Conservation (phyloP, 2,888 invertebrate genomes). For the Pterostichus madidus region DNA sequence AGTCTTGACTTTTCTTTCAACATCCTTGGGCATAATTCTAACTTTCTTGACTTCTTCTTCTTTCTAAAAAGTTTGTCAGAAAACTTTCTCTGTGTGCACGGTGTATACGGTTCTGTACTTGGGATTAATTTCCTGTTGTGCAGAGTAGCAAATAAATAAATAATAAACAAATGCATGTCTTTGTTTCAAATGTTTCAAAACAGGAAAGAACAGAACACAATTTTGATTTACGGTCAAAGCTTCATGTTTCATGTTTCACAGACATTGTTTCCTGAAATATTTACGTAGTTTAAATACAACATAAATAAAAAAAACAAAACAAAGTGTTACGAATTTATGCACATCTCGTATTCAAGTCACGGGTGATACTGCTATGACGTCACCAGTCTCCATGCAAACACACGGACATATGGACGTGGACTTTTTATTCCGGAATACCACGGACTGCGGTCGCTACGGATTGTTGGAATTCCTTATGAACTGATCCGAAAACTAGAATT, state of each 20-base stretch:
- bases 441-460: neutral
- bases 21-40: too few relatives aligned
- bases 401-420: constrained; percentile 2
- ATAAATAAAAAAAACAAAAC: constrained; percentile 49
- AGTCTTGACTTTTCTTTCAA: too few relatives aligned
- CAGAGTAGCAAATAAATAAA: too few relatives aligned
- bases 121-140: too few relatives aligned
- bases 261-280: constrained; percentile 18
- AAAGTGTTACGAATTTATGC: constrained; percentile 57
- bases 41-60: too few relatives aligned
- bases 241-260: neutral
- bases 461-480: constrained; percentile 23
- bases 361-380: constrained; percentile 28
- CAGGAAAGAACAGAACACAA: too few relatives aligned
- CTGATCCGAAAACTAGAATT: constrained; percentile 31
- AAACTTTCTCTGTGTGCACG: too few relatives aligned
- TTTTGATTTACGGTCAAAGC: too few relatives aligned
- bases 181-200: too few relatives aligned
- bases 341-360: constrained; percentile 55
- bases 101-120: too few relatives aligned
- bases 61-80: too few relatives aligned
- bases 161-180: too few relatives aligned
- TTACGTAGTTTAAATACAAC: constrained; percentile 44
- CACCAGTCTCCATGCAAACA: neutral
- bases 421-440: constrained; percentile 33